phyloP scores from a whole-genome alignment of 2,113 vertebrate genomes.

The Neolamprologus falcicula region DNA sequence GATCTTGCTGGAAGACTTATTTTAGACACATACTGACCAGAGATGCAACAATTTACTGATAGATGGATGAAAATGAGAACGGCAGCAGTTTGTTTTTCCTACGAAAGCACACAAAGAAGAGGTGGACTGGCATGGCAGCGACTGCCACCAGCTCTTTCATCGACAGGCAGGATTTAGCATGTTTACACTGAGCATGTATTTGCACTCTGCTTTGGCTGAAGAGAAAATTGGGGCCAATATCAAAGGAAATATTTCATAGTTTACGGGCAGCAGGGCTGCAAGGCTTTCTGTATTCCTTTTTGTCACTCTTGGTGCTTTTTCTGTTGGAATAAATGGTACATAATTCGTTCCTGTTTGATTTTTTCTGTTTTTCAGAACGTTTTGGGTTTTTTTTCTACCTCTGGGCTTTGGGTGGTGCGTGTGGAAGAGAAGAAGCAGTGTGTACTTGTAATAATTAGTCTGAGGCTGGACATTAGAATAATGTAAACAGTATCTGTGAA shows the following conservation, averaged over 20 bases:
- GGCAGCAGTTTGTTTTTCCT: not conserved
- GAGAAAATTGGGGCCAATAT: not conserved
- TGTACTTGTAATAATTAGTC: not conserved
- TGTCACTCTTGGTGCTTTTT: not conserved
- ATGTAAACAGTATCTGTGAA: not conserved
- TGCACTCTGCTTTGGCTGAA: not conserved
- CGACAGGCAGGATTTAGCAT: not conserved
- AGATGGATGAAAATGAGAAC: not conserved
- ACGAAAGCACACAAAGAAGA: not conserved
- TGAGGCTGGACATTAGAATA: not conserved
- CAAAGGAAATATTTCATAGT: not conserved
- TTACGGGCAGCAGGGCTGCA: not conserved
- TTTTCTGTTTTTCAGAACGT: not conserved
- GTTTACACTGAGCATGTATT: not conserved
- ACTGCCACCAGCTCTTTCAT: not conserved
- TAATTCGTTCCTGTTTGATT: not conserved
- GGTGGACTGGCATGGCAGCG: not conserved
- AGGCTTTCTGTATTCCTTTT: not conserved
- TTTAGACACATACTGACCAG: not conserved
- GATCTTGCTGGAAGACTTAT: not conserved
- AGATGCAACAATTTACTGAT: constrained; percentile 38
- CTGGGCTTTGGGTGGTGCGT: not conserved
- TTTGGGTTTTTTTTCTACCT: accelerated
- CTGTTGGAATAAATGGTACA: not conserved
- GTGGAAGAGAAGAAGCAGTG: not conserved